A percentile compares a stretch with the other conserved stretches of the same genome.
phyloP scores from a whole-genome alignment of 92 coral and sea anemone genomes.

The Scolanthus callimorphus region DNA sequence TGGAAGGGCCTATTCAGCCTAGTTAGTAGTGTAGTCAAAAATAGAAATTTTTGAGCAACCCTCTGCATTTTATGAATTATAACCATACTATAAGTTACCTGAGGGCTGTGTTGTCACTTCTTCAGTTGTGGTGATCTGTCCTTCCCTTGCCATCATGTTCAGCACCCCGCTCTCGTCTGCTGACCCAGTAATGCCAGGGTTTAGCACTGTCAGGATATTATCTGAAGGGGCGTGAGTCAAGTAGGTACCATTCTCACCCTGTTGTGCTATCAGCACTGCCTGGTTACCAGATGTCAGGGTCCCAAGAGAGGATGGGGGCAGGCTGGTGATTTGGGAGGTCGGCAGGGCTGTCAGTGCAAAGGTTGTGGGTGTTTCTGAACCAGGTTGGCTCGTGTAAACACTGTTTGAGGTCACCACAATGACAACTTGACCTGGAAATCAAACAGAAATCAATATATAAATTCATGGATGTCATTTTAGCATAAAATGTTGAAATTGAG shows the following conservation, averaged over 20 bases:
- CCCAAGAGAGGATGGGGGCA: slow-evolving; percentile 61
- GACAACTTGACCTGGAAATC: slow-evolving; percentile 72
- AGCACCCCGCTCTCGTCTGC: slow-evolving; percentile 38
- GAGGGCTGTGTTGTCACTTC: slow-evolving; percentile 22
- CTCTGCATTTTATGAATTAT: no score
- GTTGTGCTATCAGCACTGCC: slow-evolving; percentile 71
- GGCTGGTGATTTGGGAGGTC: slow-evolving; percentile 73
- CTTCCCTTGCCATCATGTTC: slow-evolving; percentile 24
- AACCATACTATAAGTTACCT: no score
- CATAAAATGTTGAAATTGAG: no score
- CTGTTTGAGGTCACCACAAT: slow-evolving; percentile 86
- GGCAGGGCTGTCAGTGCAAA: slow-evolving; percentile 67
- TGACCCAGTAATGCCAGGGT: slow-evolving; percentile 48
- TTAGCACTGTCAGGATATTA: slow-evolving; percentile 69
- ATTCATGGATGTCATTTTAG: no score
- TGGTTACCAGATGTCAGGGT: slow-evolving; percentile 51
- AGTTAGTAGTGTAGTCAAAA: no score
- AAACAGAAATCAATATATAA: not conserved
- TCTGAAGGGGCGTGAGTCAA: slow-evolving; percentile 58
- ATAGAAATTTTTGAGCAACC: no score
- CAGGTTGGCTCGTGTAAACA: slow-evolving; percentile 65
- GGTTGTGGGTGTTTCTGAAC: slow-evolving; percentile 68
- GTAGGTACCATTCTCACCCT: slow-evolving; percentile 40
- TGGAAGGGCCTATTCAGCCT: no score
- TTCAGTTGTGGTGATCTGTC: slow-evolving; percentile 20